Evolutionary conservation across 2,888 invertebrate species (phyloP), one percentile per base, ranked within the genome.

Genomic region (Linyphia triangularis): DNA sequence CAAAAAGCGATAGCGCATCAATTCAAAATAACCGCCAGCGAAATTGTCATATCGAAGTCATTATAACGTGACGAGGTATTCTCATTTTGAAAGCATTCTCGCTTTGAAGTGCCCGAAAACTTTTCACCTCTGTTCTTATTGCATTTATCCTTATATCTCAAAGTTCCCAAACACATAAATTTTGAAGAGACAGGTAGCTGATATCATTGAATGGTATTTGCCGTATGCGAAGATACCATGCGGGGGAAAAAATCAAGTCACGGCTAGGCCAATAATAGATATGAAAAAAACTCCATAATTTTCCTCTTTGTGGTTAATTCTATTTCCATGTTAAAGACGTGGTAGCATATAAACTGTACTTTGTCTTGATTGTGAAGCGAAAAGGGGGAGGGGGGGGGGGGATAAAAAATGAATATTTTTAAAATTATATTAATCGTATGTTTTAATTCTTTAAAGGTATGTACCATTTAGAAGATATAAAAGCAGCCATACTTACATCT

Each of bases 111-210:
- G 10, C 30, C 59, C 59, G 81, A 81, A 57, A 81, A 57, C 67
- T 81, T 81, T 69, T 57, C 67, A 81, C 51, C 43, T 69, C 22
- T 69, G 57, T 69, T 57, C 69, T 81, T 81, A 81, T 81, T 37
- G 67, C 81, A 30, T 69, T 69, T 81, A 69, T 69, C 30, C 69
- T 81, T 81, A 69, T 67, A 28, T 81, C 75, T 77, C 22, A 37
- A 24, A 81, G 16, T 69, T 33, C 69, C 57, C 43, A 69, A 81
- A 67, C 81, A 81, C 67, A 81, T 81, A 81, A 81, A 81, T 81
- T 81, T 30, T 59, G 40, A 37, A 19, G 37, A 19, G 81, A 81
- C 81, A 81, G 81, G 57, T 81, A 30, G 24, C 81, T 70, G 81
- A 81, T 81, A 81, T 28, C 24, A 67, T 19, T 57, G 16, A 22